Base-by-base conservation (phyloP, 2,113 vertebrate genomes). In the Stercorarius parasiticus region DNA sequence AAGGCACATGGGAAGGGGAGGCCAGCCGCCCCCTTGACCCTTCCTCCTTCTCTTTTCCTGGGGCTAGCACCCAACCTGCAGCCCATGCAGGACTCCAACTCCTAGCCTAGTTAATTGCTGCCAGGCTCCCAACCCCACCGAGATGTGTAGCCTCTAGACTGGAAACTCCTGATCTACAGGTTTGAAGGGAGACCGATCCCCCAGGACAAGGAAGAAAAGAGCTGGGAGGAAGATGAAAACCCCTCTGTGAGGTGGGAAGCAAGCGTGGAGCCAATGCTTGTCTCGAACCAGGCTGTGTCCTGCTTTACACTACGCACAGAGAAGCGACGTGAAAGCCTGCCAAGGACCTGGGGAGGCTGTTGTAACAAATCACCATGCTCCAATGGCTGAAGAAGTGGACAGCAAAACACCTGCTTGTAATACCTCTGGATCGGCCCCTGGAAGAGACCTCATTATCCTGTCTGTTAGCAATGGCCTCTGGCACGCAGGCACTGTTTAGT, bases 381-480 rank as follows among this genome's bases (percentile, higher is more conserved):
- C 17, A 12, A 47, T 5, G 55, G 56, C 55, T 0, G 2, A 42
- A 45, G 69, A 74, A 86, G 62, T 1, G 27, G 53, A 84, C 42
- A 78, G 38, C 30, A 47, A 64, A 95, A 81, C 64, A 91, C 34
- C 66, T 88, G 86, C 42, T 93, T 1, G 0, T 50, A 42, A 71
- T 40, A 56, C 43, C 43, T 74, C 73, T 56, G 59, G n/a, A 64
- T 94, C 13, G 10, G 47, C 16, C 80, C 56, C 69, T 53, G 61
- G 55, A 78, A 95, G 72, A 69, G 79, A 55, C 30, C 42, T 78
- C 42, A 56, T 77, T 92, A 95, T 70, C 85, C 86, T 67, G 80
- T 36, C 91, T 95, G 73, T 62, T 52, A 94, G 77, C 88, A 70
- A 23, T 19, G 58, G 92, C 76, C 79, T 78, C 96, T 97, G 95